Percentiles rank a stretch among this genome's conserved stretches.
phyloP scores from a whole-genome alignment of 2,797 vertebrate genomes.

The Distichodus sexfasciatus region DNA sequence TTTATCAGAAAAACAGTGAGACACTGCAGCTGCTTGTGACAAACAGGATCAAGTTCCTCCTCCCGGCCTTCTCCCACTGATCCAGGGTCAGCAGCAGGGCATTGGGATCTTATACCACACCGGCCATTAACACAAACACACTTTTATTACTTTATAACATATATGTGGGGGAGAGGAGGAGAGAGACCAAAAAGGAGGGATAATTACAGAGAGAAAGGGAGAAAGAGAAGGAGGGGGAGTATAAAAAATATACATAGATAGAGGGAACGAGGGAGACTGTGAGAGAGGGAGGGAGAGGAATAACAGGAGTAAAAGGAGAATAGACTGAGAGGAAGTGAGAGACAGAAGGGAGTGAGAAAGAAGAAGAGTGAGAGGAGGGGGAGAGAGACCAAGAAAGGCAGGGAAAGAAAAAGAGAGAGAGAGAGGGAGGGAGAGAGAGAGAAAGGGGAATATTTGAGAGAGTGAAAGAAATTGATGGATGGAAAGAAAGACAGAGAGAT shows the following conservation, averaged over 20 bases:
- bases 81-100: not conserved
- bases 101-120: not conserved
- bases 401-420: conserved; percentile 61
- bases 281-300: not conserved
- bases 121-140: not conserved
- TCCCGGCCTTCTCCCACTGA: not conserved
- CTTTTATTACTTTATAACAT: conserved; percentile 1
- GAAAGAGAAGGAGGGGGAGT: not conserved
- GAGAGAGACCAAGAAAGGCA: not conserved
- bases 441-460: conserved; percentile 9
- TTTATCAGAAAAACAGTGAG: too few relatives aligned
- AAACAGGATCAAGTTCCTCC: conserved; percentile 4
- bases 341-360: not conserved
- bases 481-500: conserved; percentile 48
- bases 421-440: conserved; percentile 2
- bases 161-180: not conserved
- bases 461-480: conserved; percentile 33
- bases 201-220: not conserved
- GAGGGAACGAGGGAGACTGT: not conserved
- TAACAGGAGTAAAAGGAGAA: not conserved
- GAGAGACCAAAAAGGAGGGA: not conserved
- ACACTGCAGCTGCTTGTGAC: conserved; percentile 18
- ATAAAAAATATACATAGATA: too few relatives aligned
- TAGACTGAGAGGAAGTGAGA: not conserved
- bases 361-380: too few relatives aligned